Conservation (phyloP, 2,888 invertebrate genomes). For the Diarsia brunnea region DNA sequence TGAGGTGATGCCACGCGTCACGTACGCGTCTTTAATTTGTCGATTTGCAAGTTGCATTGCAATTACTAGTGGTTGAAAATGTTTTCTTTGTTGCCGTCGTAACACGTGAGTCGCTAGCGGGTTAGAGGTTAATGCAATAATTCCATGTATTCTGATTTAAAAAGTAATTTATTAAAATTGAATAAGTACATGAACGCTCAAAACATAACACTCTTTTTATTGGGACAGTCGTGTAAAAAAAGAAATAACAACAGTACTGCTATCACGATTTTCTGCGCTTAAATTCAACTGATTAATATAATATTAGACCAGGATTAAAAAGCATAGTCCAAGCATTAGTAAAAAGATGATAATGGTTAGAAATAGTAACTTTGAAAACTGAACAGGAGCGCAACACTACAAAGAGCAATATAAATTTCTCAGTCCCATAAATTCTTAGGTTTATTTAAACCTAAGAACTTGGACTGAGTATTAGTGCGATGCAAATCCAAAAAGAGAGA, state of each 20-base stretch:
- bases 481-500: too few relatives aligned
- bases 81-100: background rate
- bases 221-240: too few relatives aligned
- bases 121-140: background rate
- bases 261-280: background rate
- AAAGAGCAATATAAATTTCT: background rate
- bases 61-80: background rate
- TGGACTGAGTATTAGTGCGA: too few relatives aligned
- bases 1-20: background rate
- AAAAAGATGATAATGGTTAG: background rate
- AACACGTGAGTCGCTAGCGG: background rate
- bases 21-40: background rate
- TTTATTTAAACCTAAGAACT: too few relatives aligned
- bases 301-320: background rate
- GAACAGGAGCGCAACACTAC: background rate
- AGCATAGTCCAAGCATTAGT: background rate
- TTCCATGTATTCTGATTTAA: background rate
- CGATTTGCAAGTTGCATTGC: background rate
- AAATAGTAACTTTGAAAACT: background rate
- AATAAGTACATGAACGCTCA: too few relatives aligned
- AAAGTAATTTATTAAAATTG: background rate
- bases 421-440: background rate
- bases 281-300: background rate
- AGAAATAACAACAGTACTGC: background rate
- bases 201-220: too few relatives aligned